These are phyloP conservation scores for Drosophila anceps DNA, from an alignment of 2,888 invertebrate species.

Conservation along the genomic window DNA sequence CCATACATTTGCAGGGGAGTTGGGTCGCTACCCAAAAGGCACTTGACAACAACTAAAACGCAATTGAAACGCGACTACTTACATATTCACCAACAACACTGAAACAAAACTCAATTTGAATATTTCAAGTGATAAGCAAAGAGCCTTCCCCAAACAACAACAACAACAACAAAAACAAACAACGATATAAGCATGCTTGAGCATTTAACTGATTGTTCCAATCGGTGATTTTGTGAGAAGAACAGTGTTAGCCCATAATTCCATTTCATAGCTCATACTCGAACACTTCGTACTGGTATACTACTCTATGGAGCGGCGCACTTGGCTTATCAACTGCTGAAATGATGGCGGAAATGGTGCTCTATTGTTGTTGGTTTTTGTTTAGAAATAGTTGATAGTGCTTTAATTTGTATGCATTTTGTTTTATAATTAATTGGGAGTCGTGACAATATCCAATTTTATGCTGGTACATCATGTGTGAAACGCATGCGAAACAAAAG, in stretches of 20 bases:
- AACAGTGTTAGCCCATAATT: constrained; percentile 60
- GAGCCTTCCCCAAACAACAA: constrained; percentile 27
- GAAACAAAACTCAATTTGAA: constrained; percentile 61
- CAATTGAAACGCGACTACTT: constrained; percentile 75
- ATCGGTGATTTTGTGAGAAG: constrained; percentile 75
- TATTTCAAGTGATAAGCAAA: constrained; percentile 58
- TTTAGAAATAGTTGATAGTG: constrained; percentile 52
- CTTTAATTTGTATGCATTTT: constrained; percentile 59
- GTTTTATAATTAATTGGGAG: constrained; percentile 68
- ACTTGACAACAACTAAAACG: constrained; percentile 70
- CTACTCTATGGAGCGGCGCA: constrained; percentile 42
- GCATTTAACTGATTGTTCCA: constrained; percentile 80
- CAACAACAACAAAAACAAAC: constrained; percentile 26
- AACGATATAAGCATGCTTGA: constrained; percentile 54
- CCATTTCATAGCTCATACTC: constrained; percentile 44
- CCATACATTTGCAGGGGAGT: constrained; percentile 15
- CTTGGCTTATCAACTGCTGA: constrained; percentile 62
- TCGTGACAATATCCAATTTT: constrained; percentile 34
- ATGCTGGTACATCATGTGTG: constrained; percentile 60
- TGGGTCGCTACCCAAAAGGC: constrained; percentile 28
- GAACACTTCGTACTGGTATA: constrained; percentile 12
- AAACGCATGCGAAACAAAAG: constrained; percentile 63
- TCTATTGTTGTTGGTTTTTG: constrained; percentile 50
- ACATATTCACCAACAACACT: constrained; percentile 47
- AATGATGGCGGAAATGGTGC: constrained; percentile 83